Conservation (phyloP, 2,113 vertebrate genomes). For the Notothenia coriiceps region DNA sequence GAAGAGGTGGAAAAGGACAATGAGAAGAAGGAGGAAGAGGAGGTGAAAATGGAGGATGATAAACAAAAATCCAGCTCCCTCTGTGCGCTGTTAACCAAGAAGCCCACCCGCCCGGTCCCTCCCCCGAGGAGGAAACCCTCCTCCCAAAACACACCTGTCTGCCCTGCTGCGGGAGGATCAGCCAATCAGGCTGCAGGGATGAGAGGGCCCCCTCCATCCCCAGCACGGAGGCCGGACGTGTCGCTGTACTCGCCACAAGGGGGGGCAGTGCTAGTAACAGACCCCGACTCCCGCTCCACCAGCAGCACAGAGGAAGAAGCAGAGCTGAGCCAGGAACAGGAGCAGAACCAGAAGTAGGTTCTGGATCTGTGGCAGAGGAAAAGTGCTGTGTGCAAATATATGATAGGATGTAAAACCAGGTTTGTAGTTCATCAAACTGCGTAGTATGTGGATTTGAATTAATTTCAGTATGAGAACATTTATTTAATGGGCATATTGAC, state of each 20-base stretch:
- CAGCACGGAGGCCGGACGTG: conserved; percentile 54
- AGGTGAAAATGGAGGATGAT: conserved; percentile 31
- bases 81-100: conserved; percentile 25
- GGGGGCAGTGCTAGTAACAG: conserved; percentile 62
- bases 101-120: conserved; percentile 81
- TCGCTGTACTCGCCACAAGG: conserved; percentile 87
- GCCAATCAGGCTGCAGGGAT: conserved; percentile 37
- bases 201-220: conserved; percentile 30
- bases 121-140: conserved; percentile 85
- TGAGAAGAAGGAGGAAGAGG: conserved; percentile 45
- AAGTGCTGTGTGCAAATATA: too few relatives aligned
- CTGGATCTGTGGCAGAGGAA: background rate
- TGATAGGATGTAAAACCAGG: too few relatives aligned
- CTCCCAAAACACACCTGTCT: conserved; percentile 26
- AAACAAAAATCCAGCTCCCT: conserved; percentile 33
- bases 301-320: conserved; percentile 94
- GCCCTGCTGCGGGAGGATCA: conserved; percentile 27
- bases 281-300: conserved; percentile 92
- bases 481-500: too few relatives aligned
- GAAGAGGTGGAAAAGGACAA: conserved; percentile 5
- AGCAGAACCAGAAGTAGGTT: conserved; percentile 60
- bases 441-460: too few relatives aligned
- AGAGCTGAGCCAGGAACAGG: conserved; percentile 76
- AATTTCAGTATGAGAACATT: too few relatives aligned
- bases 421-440: too few relatives aligned